phyloP scores from a whole-genome alignment of 2,113 vertebrate species.

The Phaetusa simplex region DNA sequence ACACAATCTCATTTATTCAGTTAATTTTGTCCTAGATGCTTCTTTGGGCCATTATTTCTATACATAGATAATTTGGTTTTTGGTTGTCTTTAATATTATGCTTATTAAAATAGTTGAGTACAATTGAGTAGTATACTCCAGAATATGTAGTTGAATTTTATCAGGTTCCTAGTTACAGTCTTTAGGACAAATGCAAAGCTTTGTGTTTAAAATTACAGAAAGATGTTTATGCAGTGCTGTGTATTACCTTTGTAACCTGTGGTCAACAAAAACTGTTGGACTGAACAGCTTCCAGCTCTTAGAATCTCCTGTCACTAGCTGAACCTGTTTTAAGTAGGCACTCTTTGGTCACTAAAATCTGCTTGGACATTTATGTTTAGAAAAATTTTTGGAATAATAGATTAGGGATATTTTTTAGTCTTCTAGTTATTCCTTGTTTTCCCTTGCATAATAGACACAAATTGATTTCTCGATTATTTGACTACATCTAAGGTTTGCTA shows the following conservation, averaged over 20 bases:
- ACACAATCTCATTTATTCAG: not conserved
- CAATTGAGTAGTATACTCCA: not conserved
- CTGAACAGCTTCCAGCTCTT: not conserved
- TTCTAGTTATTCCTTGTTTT: not conserved
- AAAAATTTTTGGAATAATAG: not conserved
- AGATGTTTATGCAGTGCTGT: not conserved
- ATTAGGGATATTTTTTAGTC: not conserved
- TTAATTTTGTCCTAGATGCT: not conserved
- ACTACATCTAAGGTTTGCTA: not conserved
- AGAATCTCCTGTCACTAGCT: not conserved
- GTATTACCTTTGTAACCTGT: not conserved
- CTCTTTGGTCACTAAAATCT: not conserved
- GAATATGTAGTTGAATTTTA: not conserved
- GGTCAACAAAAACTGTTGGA: not conserved
- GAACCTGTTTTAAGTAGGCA: not conserved
- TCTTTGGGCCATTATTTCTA: not conserved
- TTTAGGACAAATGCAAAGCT: not conserved
- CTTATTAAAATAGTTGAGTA: not conserved
- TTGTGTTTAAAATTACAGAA: not conserved
- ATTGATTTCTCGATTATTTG: not conserved
- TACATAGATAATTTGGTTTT: not conserved
- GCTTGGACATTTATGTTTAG: not conserved
- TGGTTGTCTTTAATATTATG: not conserved
- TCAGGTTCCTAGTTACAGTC: not conserved
- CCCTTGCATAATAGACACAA: not conserved